Conservation (phyloP, 1,140 invertebrate genomes). For the Drosophila eugracilis region DNA sequence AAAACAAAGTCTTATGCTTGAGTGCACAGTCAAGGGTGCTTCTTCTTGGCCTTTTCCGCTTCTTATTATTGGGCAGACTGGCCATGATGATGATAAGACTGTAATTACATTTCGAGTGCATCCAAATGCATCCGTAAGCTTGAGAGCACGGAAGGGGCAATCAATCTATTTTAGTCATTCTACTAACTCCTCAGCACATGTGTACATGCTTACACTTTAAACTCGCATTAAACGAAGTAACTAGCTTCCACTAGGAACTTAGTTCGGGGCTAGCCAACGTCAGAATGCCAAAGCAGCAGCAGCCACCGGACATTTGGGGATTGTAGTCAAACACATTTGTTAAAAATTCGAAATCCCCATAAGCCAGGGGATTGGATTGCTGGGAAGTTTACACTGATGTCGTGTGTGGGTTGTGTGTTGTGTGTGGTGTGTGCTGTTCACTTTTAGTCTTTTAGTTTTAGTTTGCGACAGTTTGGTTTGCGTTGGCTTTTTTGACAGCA, state of each 20-base stretch:
- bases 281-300: no score
- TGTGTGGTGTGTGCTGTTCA: slow-evolving; percentile 8
- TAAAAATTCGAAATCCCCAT: slow-evolving; percentile 22
- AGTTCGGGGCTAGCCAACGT: no score
- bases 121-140: slow-evolving; percentile 60
- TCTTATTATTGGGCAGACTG: slow-evolving; percentile 22
- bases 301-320: not conserved
- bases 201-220: no score
- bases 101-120: slow-evolving; percentile 74
- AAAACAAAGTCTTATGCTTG: slow-evolving; percentile 77
- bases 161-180: no score
- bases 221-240: no score
- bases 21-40: slow-evolving; percentile 60
- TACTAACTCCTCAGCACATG: no score
- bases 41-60: slow-evolving; percentile 8
- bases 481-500: not conserved
- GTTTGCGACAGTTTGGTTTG: slow-evolving; percentile 1
- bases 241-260: no score
- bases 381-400: not conserved
- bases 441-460: not conserved
- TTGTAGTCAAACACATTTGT: slow-evolving; percentile 23
- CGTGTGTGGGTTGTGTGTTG: not conserved
- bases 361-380: not conserved
- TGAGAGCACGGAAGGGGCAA: no score
- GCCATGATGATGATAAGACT: slow-evolving; percentile 49